These are phyloP conservation scores for Anthoscopus minutus DNA, from an alignment of 2,113 vertebrate species.

Conservation along the genomic window DNA sequence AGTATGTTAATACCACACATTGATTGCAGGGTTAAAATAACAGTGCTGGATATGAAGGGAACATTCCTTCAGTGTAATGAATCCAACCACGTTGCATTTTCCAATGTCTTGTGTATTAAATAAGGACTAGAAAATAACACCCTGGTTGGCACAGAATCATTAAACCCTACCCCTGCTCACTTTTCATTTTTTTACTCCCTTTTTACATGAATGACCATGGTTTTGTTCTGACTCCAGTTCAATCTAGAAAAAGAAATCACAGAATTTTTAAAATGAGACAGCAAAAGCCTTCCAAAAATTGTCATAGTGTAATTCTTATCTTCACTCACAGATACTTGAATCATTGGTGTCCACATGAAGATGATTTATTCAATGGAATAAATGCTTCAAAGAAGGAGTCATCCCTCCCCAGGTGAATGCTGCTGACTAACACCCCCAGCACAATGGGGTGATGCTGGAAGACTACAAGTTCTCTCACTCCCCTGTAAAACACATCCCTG, in stretches of 20 bases:
- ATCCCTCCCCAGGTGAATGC: neutral
- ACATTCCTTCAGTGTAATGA: neutral
- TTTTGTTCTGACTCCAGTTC: neutral
- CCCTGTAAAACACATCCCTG: neutral
- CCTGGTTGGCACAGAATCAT: neutral
- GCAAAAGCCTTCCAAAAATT: neutral
- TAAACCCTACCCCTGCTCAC: neutral
- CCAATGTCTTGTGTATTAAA: neutral
- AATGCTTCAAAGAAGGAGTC: neutral
- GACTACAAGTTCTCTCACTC: neutral
- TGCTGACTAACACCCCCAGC: neutral
- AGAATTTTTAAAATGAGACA: neutral
- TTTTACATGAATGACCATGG: neutral
- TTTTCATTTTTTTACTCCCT: neutral
- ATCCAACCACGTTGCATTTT: neutral
- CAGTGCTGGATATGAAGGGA: neutral
- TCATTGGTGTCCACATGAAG: neutral
- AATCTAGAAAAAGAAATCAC: neutral
- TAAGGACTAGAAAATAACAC: neutral
- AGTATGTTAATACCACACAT: neutral
- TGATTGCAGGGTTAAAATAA: conserved; percentile 15
- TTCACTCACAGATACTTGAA: neutral
- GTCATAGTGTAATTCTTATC: neutral
- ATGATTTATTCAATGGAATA: neutral
- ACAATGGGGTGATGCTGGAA: neutral